Percentiles rank a stretch among this genome's conserved stretches.
Evolutionary conservation across 2,888 invertebrate species (phyloP).

Genomic region (Tethea ocularis): DNA sequence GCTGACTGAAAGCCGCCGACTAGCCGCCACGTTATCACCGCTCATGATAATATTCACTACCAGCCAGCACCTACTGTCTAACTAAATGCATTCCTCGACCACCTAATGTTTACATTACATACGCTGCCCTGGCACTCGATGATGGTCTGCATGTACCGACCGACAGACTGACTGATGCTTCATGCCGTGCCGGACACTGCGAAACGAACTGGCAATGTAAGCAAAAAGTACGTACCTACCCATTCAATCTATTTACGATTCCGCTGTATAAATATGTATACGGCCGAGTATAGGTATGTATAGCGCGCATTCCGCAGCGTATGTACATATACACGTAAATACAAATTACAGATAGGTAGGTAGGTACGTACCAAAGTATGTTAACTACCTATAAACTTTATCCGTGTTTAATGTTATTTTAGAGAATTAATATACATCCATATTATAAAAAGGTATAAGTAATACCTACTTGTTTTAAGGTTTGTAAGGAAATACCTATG

Average conservation of each 20-base stretch:
- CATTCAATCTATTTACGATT: slow-evolving; percentile 83
- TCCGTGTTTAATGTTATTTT: slow-evolving; percentile 4
- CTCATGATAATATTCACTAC: slow-evolving; percentile 83
- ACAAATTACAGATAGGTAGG: slow-evolving; percentile 61
- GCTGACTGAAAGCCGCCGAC: slow-evolving; percentile 76
- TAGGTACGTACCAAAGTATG: slow-evolving; percentile 42
- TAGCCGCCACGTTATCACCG: slow-evolving; percentile 79
- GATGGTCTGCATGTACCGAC: slow-evolving; percentile 35
- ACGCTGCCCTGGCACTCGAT: slow-evolving; percentile 50
- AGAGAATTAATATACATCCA: neutral
- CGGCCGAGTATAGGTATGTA: slow-evolving; percentile 64
- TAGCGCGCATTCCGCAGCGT: slow-evolving; percentile 77
- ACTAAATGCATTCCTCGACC: slow-evolving; percentile 79
- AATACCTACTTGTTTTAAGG: too few relatives aligned
- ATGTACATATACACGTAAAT: slow-evolving; percentile 55
- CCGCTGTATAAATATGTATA: slow-evolving; percentile 70
- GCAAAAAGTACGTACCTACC: slow-evolving; percentile 74
- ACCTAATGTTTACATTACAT: slow-evolving; percentile 81
- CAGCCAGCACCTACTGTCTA: slow-evolving; percentile 72
- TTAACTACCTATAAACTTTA: slow-evolving; percentile 4
- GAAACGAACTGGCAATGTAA: slow-evolving; percentile 65
- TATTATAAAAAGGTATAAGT: neutral
- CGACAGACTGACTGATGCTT: slow-evolving; percentile 59
- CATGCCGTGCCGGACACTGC: slow-evolving; percentile 52
- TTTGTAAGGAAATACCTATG: neutral